Evolutionary conservation across 2,113 vertebrate genomes (phyloP).

Genomic region (Tragelaphus scriptus): DNA sequence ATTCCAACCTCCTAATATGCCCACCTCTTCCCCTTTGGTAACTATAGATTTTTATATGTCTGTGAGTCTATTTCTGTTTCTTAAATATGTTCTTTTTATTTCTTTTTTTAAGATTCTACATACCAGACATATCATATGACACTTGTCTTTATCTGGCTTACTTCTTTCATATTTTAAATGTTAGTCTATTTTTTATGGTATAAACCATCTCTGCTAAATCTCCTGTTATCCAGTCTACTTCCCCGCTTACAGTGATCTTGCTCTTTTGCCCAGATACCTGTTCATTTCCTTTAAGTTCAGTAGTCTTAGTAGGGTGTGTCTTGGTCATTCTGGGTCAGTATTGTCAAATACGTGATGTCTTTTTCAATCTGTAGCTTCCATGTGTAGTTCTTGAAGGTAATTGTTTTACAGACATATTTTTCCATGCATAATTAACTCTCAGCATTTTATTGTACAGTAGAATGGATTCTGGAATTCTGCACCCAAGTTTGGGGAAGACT

Average conservation of each 20-base stretch:
- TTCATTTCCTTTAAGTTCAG: neutral
- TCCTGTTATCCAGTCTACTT: neutral
- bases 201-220: neutral
- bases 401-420: neutral
- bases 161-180: neutral
- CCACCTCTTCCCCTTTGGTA: neutral
- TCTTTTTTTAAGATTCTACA: neutral
- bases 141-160: neutral
- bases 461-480: neutral
- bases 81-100: neutral
- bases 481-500: neutral
- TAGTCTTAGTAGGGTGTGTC: neutral
- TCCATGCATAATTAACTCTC: too few species aligned
- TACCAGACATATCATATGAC: neutral
- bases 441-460: neutral
- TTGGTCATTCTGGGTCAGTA: neutral
- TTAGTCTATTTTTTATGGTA: neutral
- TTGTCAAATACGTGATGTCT: neutral
- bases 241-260: neutral
- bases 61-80: neutral
- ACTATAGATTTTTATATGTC: neutral
- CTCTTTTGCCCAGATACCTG: neutral
- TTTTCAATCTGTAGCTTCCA: neutral
- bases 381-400: neutral
- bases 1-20: neutral